These are phyloP conservation scores for Eubasilissa regina DNA, from an alignment of 1,140 invertebrate species.

Conservation along the genomic window DNA sequence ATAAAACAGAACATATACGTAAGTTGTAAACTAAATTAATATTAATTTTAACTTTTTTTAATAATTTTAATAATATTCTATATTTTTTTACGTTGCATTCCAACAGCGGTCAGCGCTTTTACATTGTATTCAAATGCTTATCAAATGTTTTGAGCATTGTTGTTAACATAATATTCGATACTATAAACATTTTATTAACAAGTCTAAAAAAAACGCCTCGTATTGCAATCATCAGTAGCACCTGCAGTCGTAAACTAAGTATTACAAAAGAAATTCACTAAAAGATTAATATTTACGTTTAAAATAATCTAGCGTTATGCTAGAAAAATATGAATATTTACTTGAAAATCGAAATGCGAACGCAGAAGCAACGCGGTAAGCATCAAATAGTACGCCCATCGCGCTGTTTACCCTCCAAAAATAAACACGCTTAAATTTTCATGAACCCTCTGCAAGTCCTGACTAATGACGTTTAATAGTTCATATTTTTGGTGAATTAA, in stretches of 20 bases:
- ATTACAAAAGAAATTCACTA: conserved; percentile 38
- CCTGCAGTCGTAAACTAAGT: no score
- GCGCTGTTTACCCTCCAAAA: conserved; percentile 53
- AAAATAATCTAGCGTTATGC: conserved; percentile 1
- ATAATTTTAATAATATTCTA: no score
- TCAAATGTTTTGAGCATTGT: background rate
- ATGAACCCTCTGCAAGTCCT: conserved; percentile 54
- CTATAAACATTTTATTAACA: conserved; percentile 3
- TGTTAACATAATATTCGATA: no score
- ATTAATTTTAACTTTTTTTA: no score
- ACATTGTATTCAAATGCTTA: background rate
- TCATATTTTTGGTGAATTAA: conserved; percentile 62
- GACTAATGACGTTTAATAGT: conserved; percentile 62
- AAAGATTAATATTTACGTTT: conserved; percentile 26
- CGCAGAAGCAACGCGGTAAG: conserved; percentile 38
- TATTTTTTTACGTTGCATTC: no score
- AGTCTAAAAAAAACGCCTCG: background rate
- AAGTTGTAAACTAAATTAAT: no score
- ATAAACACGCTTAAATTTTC: conserved; percentile 58
- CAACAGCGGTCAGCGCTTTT: background rate
- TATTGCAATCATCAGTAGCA: conserved; percentile 20
- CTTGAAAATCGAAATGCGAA: conserved; percentile 24
- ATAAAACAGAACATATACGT: background rate
- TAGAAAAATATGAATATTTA: conserved; percentile 42
- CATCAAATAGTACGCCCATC: conserved; percentile 37